These are phyloP conservation scores for Vidua macroura DNA, from an alignment of 2,113 vertebrate species.

Conservation along the genomic window DNA sequence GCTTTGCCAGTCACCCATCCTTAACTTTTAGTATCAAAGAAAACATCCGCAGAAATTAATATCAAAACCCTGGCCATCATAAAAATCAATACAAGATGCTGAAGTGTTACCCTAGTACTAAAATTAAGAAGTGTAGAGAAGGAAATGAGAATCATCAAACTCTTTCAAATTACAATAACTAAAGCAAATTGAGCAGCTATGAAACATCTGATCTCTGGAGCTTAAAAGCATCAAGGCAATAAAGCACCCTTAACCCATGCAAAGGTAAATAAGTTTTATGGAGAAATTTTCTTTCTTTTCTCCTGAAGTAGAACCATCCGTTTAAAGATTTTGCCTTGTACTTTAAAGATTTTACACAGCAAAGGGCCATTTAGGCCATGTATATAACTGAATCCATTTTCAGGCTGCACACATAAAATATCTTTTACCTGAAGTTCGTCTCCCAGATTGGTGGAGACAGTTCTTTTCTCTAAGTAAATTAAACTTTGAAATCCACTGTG, in stretches of 20 bases:
- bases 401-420: not conserved
- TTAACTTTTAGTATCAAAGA: not conserved
- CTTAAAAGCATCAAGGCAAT: conserved; percentile 17
- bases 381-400: not conserved
- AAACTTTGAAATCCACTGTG: not conserved
- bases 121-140: not conserved
- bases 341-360: not conserved
- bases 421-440: not conserved
- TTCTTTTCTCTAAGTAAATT: not conserved
- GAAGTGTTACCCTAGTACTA: conserved; percentile 20
- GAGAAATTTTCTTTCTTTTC: not conserved
- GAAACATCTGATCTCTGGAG: conserved; percentile 7
- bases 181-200: conserved; percentile 31
- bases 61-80: not conserved
- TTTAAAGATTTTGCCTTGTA: not conserved
- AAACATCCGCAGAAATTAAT: not conserved
- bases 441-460: not conserved
- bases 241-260: not conserved
- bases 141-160: conserved; percentile 37
- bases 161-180: conserved; percentile 50
- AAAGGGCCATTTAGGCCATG: not conserved
- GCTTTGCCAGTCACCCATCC: not conserved
- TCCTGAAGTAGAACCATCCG: not conserved
- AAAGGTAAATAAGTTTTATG: not conserved
- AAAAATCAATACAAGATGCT: not conserved